Evolutionary conservation across 2,797 vertebrate species (phyloP), one percentile per base, ranked within the genome.

Genomic region (Takifugu ocellatus): DNA sequence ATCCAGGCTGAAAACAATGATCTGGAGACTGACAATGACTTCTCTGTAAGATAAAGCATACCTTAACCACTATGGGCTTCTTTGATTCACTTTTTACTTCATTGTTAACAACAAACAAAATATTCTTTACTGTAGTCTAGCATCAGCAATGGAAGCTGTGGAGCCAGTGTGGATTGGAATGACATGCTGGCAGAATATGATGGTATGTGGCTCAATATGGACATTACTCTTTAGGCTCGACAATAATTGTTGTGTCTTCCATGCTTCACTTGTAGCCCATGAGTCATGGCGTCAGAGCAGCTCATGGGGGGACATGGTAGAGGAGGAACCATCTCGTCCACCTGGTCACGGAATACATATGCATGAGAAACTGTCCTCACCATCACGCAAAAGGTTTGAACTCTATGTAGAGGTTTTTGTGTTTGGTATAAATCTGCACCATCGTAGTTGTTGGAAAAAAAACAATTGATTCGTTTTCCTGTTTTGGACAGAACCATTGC

Each of bases 301-400:
- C 49, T 96, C 97, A 0, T 99, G 97, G 97, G 97, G 97, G 0
- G 97, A 99, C 77, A 96, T 98, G 0, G 95, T 97, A 52, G 97
- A 99, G 66, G 97, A 99, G 21, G 97, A 99, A 68, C 97, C 97
- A 3, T 88, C 96, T 0, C 91, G 97, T 0, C 96, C 96, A 6
- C 97, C 97, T 0, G 97, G 97, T 16, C 97, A 99, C 1, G 97
- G 96, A 6, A 99, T 99, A 74, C 97, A 99, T 83, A 99, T 99
- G 97, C 97, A 99, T 3, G 97, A 99, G 81, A 99, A 99, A 10
- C 83, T 99, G 26, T 99, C 97, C 0, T 99, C 97, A 1, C 97
- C 97, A 0, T 99, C 97, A 1, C 95, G 97, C 47, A 99, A 98
- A 88, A 97, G 97, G 97, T 99, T 48, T 2, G 0, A 25, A 29